These are phyloP conservation scores for Drosophila repletoides DNA, from an alignment of 1,140 invertebrate genomes.

Conservation along the genomic window DNA sequence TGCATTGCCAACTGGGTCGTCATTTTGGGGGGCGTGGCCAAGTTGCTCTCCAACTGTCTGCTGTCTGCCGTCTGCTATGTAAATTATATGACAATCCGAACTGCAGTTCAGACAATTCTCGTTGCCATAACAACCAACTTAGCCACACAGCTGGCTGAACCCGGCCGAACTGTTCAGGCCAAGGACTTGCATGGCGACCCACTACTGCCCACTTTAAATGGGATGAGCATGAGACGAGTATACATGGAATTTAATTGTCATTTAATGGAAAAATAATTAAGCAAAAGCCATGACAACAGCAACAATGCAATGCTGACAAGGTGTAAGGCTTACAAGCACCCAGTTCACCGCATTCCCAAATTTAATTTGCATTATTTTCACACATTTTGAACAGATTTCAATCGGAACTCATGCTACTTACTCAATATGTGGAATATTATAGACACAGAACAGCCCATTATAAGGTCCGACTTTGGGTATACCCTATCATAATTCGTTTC, in stretches of 20 bases:
- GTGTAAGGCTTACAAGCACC: background rate
- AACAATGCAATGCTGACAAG: slow-evolving; percentile 2
- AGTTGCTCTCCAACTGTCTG: slow-evolving; percentile 23
- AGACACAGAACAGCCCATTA: too few relatives aligned
- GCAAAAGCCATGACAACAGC: slow-evolving; percentile 37
- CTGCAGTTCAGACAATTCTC: background rate
- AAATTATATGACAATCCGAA: slow-evolving; percentile 29
- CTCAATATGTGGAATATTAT: background rate
- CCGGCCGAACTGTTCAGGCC: too few relatives aligned
- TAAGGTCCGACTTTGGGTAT: too few relatives aligned
- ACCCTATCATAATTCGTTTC: too few relatives aligned
- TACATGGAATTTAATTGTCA: slow-evolving; percentile 59
- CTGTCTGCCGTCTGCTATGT: too few relatives aligned
- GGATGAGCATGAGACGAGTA: too few relatives aligned
- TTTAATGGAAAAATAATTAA: slow-evolving; percentile 68
- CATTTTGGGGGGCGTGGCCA: background rate
- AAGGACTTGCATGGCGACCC: too few relatives aligned
- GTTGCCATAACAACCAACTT: background rate
- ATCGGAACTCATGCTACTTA: background rate
- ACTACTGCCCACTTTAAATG: too few relatives aligned
- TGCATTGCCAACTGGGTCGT: slow-evolving; percentile 43
- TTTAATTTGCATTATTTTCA: background rate
- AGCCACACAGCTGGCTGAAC: too few relatives aligned
- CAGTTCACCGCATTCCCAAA: background rate
- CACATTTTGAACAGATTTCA: background rate